Base-by-base conservation (phyloP, 2,888 invertebrate species). In the Parnassius mnemosyne region DNA sequence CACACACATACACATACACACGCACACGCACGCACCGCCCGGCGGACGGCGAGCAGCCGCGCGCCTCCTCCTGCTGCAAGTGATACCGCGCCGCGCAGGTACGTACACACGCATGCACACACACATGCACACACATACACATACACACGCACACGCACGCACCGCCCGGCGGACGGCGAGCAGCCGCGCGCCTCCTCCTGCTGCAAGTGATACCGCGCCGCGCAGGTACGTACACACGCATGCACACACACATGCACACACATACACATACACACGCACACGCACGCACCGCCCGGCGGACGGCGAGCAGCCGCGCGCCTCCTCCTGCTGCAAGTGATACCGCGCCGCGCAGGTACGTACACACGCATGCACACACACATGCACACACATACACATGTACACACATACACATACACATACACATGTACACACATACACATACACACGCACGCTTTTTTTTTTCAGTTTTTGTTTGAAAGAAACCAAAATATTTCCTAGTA, bases 11-110 rank as follows among this genome's bases (percentile, higher is more conserved):
- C 16, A 16, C 16, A 16, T 2, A 16, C 2, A 16, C 16, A 16
- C 16, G 2, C 16, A 12, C 46, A 78, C 95, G 94, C 85, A 96
- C 46, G 10, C 46, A 11, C 10, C 10, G 11, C 3, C 46, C 3
- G 10, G 46, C 46, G 12, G 11, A 46, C 46, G 11, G 46, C 46
- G 46, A 46, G 46, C 46, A 12, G 46, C 46, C 11, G 46, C 46
- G 46, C 46, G 3, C 46, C 11, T 46, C 42, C 42, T 42, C 1
- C 46, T 46, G 46, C 11, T 46, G 46, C 46, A 46, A 46, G 46
- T 46, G 46, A 46, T 46, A 12, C 46, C 46, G 46, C 46, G 46
- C 46, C 46, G 46, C 46, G 46, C 7, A 46, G 46, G 46, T 46
- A 46, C 9, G 16, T 2, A 25, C 25, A 25, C 25, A 25, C 25